Percentiles rank a stretch among this genome's conserved stretches.
phyloP scores from a whole-genome alignment of 2,888 invertebrate genomes.

The Lithophane socia region DNA sequence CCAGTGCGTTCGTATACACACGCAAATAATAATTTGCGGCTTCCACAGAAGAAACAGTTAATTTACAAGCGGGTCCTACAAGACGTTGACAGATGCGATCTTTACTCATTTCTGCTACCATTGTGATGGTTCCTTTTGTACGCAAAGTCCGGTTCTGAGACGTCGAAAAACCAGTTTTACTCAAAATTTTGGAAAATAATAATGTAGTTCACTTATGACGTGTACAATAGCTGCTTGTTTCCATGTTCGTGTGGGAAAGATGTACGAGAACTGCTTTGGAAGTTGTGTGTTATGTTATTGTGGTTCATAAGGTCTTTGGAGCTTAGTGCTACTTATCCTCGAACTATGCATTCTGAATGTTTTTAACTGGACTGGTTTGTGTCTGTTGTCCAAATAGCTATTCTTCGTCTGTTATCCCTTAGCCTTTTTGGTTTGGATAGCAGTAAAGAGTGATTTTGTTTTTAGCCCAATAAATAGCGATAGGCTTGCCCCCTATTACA shows the following conservation, averaged over 20 bases:
- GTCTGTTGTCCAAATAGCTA: too few species aligned
- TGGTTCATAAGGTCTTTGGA: neutral
- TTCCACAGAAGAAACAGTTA: constrained; percentile 29
- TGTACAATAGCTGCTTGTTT: constrained; percentile 43
- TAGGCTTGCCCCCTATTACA: neutral
- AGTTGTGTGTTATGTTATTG: constrained; percentile 6
- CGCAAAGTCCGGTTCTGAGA: constrained; percentile 46
- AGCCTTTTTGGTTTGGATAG: too few species aligned
- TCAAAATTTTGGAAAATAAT: constrained; percentile 53
- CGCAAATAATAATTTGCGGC: constrained; percentile 43
- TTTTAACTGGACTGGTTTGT: too few species aligned
- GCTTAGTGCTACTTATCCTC: neutral
- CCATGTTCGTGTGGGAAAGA: constrained; percentile 46
- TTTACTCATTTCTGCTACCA: constrained; percentile 43
- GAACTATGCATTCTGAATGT: too few species aligned
- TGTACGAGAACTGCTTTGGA: neutral
- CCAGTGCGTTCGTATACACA: constrained; percentile 1
- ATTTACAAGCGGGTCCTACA: constrained; percentile 44
- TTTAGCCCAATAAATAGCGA: neutral
- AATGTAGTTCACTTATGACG: constrained; percentile 41
- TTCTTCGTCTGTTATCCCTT: too few species aligned
- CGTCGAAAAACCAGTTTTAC: constrained; percentile 40
- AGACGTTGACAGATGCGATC: constrained; percentile 57
- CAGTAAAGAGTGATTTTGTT: too few species aligned
- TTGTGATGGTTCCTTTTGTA: constrained; percentile 54